Percentiles rank a stretch among this genome's conserved stretches.
phyloP scores from a whole-genome alignment of 2,113 vertebrate species.

The Peucedramus taeniatus region DNA sequence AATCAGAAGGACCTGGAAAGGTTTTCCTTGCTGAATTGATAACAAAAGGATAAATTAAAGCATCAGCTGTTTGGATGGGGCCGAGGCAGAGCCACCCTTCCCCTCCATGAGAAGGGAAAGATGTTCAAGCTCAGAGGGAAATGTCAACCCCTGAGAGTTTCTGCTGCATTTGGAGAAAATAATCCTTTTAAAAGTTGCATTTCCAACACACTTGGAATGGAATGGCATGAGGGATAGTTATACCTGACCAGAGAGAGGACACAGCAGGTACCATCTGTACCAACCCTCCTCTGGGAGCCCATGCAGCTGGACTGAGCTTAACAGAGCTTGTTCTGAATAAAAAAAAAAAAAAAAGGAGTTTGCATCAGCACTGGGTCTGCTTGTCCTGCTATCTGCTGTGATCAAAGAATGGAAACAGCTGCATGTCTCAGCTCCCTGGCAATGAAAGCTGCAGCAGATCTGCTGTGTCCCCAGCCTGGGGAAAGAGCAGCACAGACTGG shows the following conservation, averaged over 20 bases:
- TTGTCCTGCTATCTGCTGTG: slow-evolving; percentile 17
- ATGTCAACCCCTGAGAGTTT: neutral
- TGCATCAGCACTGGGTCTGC: neutral
- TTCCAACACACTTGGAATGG: neutral
- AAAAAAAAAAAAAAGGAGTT: neutral
- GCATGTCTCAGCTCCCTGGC: slow-evolving; percentile 16
- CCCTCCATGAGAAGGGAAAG: neutral
- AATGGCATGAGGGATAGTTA: neutral
- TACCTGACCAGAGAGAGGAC: neutral
- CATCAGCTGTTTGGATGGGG: neutral
- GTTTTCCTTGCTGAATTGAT: neutral
- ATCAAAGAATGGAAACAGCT: slow-evolving; percentile 46
- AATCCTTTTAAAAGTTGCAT: neutral
- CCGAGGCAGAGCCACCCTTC: neutral
- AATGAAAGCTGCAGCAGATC: neutral
- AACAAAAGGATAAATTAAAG: neutral
- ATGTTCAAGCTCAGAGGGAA: neutral
- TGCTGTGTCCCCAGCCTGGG: neutral
- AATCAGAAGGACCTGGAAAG: neutral
- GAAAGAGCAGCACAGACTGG: neutral
- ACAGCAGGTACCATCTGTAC: neutral
- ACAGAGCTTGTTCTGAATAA: neutral
- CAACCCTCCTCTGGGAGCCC: neutral
- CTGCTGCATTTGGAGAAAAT: neutral
- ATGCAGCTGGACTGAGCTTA: neutral